Percentiles rank a stretch among this genome's conserved stretches.
Evolutionary conservation across 2,113 vertebrate genomes (phyloP).

Genomic region (Upupa epops): DNA sequence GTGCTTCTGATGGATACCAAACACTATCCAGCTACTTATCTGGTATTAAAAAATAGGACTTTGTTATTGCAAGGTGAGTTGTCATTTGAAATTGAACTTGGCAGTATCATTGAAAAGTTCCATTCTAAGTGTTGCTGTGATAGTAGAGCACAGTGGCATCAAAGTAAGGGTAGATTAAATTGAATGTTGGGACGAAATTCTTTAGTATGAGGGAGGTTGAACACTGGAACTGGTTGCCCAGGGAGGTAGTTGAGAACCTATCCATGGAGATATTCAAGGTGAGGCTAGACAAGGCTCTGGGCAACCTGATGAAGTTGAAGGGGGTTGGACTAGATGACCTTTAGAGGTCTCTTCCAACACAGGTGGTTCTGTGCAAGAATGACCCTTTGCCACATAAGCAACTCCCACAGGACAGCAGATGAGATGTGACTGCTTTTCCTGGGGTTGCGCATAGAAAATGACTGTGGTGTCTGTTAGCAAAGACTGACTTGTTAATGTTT

Average conservation of each 20-base stretch:
- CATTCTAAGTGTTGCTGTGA: neutral
- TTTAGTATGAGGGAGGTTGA: too few species aligned
- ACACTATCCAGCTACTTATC: neutral
- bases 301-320: too few species aligned
- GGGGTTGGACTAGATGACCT: too few species aligned
- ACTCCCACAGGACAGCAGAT: neutral
- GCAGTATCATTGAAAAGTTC: neutral
- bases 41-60: neutral
- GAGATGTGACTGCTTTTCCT: neutral
- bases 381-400: neutral
- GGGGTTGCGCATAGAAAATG: neutral
- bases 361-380: neutral
- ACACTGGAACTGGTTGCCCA: too few species aligned
- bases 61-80: neutral
- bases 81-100: neutral
- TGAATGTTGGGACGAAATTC: too few species aligned
- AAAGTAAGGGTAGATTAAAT: neutral
- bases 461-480: conserved; percentile 4
- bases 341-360: too few species aligned
- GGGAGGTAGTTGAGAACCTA: too few species aligned
- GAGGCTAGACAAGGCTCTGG: too few species aligned
- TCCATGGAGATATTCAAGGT: too few species aligned
- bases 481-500: neutral
- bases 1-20: neutral
- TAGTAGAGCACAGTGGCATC: neutral